Evolutionary conservation across 2,888 invertebrate species (phyloP).

Genomic region (Chaetoderma sp.): DNA sequence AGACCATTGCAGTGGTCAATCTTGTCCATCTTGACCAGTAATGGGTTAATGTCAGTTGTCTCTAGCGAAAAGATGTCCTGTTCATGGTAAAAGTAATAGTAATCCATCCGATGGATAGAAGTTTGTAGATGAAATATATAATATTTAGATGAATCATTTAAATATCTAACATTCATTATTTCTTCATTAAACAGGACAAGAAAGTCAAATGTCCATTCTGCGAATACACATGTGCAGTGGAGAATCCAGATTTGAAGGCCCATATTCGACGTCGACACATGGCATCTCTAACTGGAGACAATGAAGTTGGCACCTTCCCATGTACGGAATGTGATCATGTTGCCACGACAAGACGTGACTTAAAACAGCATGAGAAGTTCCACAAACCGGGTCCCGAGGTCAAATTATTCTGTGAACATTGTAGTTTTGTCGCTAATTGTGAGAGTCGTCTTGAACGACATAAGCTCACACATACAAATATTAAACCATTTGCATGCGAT

Average conservation of each 20-base stretch:
- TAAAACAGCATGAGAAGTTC: constrained; percentile 66
- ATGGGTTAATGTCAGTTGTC: no score
- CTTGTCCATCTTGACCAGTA: no score
- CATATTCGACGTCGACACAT: constrained; percentile 62
- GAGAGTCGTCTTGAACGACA: constrained; percentile 65
- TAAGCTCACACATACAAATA: constrained; percentile 59
- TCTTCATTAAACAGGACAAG: constrained; percentile 53
- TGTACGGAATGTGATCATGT: constrained; percentile 59
- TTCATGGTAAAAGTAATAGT: no score
- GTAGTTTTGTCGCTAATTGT: constrained; percentile 67
- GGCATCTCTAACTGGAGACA: constrained; percentile 38
- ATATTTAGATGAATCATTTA: no score
- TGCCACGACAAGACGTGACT: constrained; percentile 55
- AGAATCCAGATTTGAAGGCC: constrained; percentile 62
- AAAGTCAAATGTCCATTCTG: constrained; percentile 61
- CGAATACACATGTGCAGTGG: constrained; percentile 64
- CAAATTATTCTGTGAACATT: constrained; percentile 64
- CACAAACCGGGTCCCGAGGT: constrained; percentile 63
- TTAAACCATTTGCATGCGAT: constrained; percentile 62
- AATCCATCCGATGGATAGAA: no score
- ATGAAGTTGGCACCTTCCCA: constrained; percentile 42
- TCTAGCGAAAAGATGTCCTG: no score
- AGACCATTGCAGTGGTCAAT: no score
- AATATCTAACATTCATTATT: not conserved
- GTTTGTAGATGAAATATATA: no score